Base-by-base conservation (phyloP, 2,888 invertebrate genomes). In the Theretra japonica region DNA sequence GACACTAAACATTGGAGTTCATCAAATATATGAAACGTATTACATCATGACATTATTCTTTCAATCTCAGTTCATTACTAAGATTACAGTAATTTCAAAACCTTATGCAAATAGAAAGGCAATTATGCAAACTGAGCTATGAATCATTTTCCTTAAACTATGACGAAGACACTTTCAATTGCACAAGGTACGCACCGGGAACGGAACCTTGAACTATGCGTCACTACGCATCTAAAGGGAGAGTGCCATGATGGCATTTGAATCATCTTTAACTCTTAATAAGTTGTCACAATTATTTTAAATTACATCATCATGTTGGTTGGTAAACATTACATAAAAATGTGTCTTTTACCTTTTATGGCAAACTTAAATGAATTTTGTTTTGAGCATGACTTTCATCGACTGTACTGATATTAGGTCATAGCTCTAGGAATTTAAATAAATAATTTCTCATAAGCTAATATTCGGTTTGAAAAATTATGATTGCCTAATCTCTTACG, bases 181-280 rank as follows among this genome's bases (percentile, higher is more conserved):
- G 70, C 65, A 65, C 53, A 65, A 71, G 50, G 65, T 33, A 30
- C 25, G 53, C 50, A 60, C 30, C 23, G 41, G 70, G 70, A 70
- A 62, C 50, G 21, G 62, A 62, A 71, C 70, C 70, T 71, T 71
- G 70, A 71, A 71, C 70, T 71, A 71, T 71, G 70, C 62, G 62
- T 65, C 62, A 70, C 53, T 56, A 23, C 23, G 25, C 62, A 56
- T 56, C 62, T 21, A 25, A 65, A 53, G 53, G 33, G 48, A 53
- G 33, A 33, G 33, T 33, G 56, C 65, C 50, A 28, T 50, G 48
- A 65, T 65, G 33, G 19, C 56, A 53, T 65, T 56, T 56, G 62
- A 62, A 70, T 65, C 41, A 59, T 59, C 48, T 28, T 23, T 50
- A 60, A 50, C 17, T 2, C 59, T 25, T 59, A 8, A 25, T 59